A percentile compares a stretch with the other conserved stretches of the same genome.
Conservation (phyloP, 2,797 vertebrate species). For the Argentina silus region DNA sequence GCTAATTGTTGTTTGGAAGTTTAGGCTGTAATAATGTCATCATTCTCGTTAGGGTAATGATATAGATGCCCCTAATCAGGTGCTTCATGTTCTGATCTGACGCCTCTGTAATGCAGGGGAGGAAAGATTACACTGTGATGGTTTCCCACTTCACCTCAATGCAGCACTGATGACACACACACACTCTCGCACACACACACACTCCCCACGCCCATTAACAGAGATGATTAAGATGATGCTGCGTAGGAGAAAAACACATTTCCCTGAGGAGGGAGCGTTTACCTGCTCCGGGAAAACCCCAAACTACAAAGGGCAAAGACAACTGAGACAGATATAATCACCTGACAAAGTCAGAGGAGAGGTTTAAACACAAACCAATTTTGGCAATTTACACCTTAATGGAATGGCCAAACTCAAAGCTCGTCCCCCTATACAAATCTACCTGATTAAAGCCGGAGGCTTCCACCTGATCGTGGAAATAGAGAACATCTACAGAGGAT, state of each 20-base stretch:
- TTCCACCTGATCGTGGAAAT: neutral
- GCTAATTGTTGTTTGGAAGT: constrained; percentile 4
- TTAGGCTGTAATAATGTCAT: neutral
- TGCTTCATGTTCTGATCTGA: constrained; percentile 23
- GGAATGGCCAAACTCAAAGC: constrained; percentile 53
- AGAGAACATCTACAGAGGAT: constrained; percentile 22
- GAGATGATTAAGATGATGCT: neutral
- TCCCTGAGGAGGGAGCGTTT: constrained; percentile 24
- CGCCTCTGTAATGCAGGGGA: constrained; percentile 31
- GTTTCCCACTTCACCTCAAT: neutral
- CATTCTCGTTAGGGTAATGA: constrained; percentile 43
- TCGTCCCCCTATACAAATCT: constrained; percentile 50
- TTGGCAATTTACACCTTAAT: constrained; percentile 66
- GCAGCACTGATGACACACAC: neutral
- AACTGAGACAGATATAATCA: constrained; percentile 58
- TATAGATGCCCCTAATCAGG: constrained; percentile 21
- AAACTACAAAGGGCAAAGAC: constrained; percentile 44
- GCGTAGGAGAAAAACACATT: neutral
- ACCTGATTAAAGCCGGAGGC: constrained; percentile 27
- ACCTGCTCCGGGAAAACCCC: constrained; percentile 16
- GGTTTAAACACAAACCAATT: constrained; percentile 49
- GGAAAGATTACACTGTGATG: constrained; percentile 39
- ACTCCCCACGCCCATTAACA: too few species aligned
- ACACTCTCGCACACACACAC: neutral
- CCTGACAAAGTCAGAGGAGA: constrained; percentile 49